phyloP scores from a whole-genome alignment of 2,113 vertebrate species.

The Corynorhinus townsendii region DNA sequence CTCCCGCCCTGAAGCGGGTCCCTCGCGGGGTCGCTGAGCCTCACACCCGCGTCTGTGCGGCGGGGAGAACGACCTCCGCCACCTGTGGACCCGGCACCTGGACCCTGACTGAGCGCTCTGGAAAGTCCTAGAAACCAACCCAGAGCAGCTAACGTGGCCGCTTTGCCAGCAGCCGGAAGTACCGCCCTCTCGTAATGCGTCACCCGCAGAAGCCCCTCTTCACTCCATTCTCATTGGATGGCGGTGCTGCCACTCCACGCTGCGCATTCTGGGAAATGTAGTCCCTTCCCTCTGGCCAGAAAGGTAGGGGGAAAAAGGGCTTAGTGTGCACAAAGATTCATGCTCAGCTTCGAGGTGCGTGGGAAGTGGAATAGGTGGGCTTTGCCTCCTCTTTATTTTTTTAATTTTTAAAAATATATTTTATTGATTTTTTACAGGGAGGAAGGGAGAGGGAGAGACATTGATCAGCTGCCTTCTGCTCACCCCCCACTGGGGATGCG shows the following conservation, averaged over 20 bases:
- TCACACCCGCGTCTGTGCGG: background rate
- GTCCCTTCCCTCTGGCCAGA: background rate
- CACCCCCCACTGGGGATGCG: no score
- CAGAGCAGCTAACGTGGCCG: accelerated
- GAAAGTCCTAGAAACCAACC: accelerated
- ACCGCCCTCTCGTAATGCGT: accelerated
- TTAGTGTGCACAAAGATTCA: accelerated
- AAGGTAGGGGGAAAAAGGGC: accelerated
- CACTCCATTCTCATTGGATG: background rate
- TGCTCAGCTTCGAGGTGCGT: accelerated
- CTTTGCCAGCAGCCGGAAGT: background rate
- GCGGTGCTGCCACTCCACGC: background rate
- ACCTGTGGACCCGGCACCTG: background rate
- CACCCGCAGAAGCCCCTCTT: accelerated
- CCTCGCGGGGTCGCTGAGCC: background rate
- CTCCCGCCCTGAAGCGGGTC: accelerated
- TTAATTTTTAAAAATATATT: no score
- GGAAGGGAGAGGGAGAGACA: background rate
- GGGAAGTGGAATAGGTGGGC: accelerated
- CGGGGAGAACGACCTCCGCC: background rate
- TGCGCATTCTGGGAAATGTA: background rate
- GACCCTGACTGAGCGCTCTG: accelerated
- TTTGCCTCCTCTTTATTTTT: background rate
- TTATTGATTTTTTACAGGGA: no score
- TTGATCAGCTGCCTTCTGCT: no score